These are phyloP conservation scores for Malurus leucopterus DNA, from an alignment of 2,797 vertebrate genomes.

Conservation along the genomic window DNA sequence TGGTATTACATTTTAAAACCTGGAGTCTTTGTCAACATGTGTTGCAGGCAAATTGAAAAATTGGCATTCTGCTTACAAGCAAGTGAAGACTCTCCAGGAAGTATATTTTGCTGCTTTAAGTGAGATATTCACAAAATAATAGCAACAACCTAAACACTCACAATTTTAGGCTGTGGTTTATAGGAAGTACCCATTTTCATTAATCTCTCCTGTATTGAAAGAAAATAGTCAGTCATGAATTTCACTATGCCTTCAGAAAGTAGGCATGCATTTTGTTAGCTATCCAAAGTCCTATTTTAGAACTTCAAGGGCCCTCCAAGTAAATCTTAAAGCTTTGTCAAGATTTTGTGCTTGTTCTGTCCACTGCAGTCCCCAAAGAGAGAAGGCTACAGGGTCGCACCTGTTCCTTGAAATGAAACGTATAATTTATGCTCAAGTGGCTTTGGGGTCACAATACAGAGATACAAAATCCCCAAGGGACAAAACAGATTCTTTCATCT, in stretches of 20 bases:
- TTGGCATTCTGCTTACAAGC: not conserved
- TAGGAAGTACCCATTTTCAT: not conserved
- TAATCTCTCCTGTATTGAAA: not conserved
- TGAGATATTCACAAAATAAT: not conserved
- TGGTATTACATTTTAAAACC: not conserved
- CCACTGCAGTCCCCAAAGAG: not conserved
- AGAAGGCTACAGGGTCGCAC: constrained; percentile 52
- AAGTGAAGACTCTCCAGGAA: not conserved
- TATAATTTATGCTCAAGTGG: constrained; percentile 47
- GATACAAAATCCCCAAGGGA: not conserved
- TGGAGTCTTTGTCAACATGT: not conserved
- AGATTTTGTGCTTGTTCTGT: not conserved
- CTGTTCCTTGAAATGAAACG: constrained; percentile 29
- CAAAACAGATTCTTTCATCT: constrained; percentile 52
- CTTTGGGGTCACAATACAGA: constrained; percentile 26
- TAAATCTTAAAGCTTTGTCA: not conserved
- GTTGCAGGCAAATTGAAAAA: not conserved
- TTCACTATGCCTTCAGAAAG: not conserved
- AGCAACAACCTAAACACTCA: not conserved
- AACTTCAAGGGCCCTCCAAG: not conserved
- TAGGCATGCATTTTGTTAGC: not conserved
- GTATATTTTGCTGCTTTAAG: not conserved
- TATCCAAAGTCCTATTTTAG: not conserved
- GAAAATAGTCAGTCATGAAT: not conserved
- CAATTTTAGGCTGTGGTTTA: not conserved